Evolutionary conservation across 2,797 vertebrate genomes (phyloP), one percentile per base, ranked within the genome.

Genomic region (Philypnodon macrostomus): DNA sequence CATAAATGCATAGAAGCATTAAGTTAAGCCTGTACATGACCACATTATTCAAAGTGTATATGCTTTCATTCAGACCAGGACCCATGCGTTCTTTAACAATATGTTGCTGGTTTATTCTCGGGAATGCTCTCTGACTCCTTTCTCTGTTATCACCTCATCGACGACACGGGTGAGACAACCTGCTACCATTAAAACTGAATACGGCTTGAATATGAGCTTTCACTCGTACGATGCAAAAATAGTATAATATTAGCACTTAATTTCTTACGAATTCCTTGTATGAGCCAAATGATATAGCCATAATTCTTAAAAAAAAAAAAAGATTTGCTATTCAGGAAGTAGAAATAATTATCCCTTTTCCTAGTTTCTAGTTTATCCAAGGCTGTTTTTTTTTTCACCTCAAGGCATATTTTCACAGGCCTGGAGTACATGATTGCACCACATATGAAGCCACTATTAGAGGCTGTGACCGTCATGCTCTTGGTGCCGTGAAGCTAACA

Each of bases 1-100:
- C 53, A 54, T 73, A 18, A 65, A 71, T 58, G 47, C 26, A 54
- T 17, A 60, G 29, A 59, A 49, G 70, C 56, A 41, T 3, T 11
- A n/a, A n/a, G 17, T 64, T 48, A 36, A 17, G 21, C 27, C 32
- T 18, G 15, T 30, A 44, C 26, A 50, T 30, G 11, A 36, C 30
- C 15, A 36, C 34, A 15, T 26, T 12, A 14, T 38, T 17, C 38
- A 53, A 17, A 8, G 44, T 59, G 44, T 33, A n/a, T 30, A 9
- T 1, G 6, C 38, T 16, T 8, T 30, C 34, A 55, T 37, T 32
- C 16, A 29, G 17, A 31, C 4, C 6, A 3, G 8, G 5, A 10
- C 13, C 31, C 46, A 33, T 33, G 18, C 44, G 33, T 33, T 33
- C 21, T 47, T 30, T 26, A 38, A 23, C 44, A 3, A 18, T 17